A percentile compares a stretch with the other conserved stretches of the same genome.
phyloP scores from a whole-genome alignment of 2,797 vertebrate genomes.

The Scyliorhinus canicula region DNA sequence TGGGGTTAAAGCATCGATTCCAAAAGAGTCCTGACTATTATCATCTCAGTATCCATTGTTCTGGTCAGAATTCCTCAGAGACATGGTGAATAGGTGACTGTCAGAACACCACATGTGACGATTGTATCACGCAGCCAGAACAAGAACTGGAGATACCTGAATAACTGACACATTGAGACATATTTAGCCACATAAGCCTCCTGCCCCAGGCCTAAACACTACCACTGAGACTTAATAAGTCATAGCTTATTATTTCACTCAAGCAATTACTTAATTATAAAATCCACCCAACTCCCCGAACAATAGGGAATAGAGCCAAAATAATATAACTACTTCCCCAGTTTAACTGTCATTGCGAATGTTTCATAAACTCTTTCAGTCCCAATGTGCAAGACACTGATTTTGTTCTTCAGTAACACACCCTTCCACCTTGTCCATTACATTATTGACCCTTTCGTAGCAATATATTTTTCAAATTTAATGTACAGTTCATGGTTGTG shows the following conservation, averaged over 20 bases:
- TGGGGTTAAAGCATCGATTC: background rate
- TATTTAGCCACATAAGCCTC: background rate
- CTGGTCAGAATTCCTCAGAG: background rate
- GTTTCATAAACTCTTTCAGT: too few relatives aligned
- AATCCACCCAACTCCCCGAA: slow-evolving; percentile 6
- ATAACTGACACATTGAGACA: slow-evolving; percentile 11
- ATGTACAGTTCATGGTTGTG: background rate
- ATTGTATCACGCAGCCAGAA: background rate
- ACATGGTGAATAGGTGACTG: background rate
- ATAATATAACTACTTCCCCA: background rate
- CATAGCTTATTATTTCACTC: background rate
- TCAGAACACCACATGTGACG: background rate
- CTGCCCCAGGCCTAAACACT: background rate
- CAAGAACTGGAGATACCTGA: background rate
- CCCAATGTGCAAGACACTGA: background rate
- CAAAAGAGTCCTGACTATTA: background rate
- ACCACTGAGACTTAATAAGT: background rate
- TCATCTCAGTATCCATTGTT: background rate
- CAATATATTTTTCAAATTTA: background rate
- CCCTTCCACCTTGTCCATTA: background rate
- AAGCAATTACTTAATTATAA: slow-evolving; percentile 16
- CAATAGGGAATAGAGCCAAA: background rate
- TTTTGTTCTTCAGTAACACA: background rate
- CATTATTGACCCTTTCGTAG: background rate
- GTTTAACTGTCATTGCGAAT: background rate